A percentile compares a stretch with the other conserved stretches of the same genome.
These are phyloP conservation scores for Noctua fimbriata DNA, from an alignment of 2,888 invertebrate species.

Conservation along the genomic window DNA sequence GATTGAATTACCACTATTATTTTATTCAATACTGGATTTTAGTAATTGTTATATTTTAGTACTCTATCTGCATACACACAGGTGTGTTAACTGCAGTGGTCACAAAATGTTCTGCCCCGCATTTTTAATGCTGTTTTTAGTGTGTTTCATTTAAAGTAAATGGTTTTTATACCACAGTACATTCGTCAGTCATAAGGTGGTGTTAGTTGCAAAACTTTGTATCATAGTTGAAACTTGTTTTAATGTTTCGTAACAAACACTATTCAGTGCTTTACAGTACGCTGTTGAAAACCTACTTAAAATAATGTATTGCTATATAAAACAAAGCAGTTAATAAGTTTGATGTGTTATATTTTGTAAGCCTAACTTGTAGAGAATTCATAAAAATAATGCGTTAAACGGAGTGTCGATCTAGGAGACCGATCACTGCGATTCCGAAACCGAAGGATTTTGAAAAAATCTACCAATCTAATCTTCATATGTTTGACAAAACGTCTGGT, in stretches of 20 bases:
- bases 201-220: slow-evolving; percentile 29
- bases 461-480: not conserved
- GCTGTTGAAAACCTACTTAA: slow-evolving; percentile 1
- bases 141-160: not conserved
- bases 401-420: not conserved
- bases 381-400: not conserved
- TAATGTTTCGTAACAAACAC: slow-evolving; percentile 15
- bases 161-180: not conserved
- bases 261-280: slow-evolving; percentile 27
- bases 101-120: not conserved
- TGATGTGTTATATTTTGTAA: not conserved
- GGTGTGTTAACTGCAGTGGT: not conserved
- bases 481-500: not conserved
- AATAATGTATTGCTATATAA: not conserved
- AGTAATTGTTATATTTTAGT: not conserved
- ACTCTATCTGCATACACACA: not conserved
- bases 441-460: not conserved
- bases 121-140: slow-evolving; percentile 18
- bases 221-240: slow-evolving; percentile 18
- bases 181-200: slow-evolving; percentile 34
- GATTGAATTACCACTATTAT: not conserved
- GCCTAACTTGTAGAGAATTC: not conserved
- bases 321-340: not conserved
- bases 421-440: not conserved
- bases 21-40: not conserved